Base-by-base conservation (phyloP, 2,113 vertebrate genomes). In the Centropus unirufus region DNA sequence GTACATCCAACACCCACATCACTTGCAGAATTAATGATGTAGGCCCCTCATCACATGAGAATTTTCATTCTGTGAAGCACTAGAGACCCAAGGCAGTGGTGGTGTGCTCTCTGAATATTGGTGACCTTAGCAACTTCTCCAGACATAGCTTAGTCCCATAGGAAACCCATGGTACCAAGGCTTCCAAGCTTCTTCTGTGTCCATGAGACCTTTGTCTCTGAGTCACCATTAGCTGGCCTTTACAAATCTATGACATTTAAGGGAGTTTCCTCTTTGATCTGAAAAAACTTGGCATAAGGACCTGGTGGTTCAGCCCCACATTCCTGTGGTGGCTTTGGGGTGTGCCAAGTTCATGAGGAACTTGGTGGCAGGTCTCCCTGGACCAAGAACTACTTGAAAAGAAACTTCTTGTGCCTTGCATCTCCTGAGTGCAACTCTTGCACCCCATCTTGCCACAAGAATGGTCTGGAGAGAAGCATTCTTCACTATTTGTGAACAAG, bases 121-220 rank as follows among this genome's bases (percentile, higher is more conserved):
- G 24, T 52, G 69, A 88, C 47, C 49, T 52, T 27, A n/a, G 10
- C 40, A 14, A 5, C 39, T 49, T 76, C 46, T 64, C 63, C 63
- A 51, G 67, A 22, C 42, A 5, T 2, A 14, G 62, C 75, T 91
- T 23, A 8, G 32, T 12, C 8, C 5, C 27, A 6, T 11, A 36
- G n/a, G 44, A 39, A 83, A 18, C 18, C 5, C 0, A 1, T 1
- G 29, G 49, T 12, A 62, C 8, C 62, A 39, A 40, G n/a, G 29
- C 59, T 84, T 47, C 69, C 62, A 7, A 8, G 34, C 64, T 86
- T 72, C 72, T 81, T 80, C 12, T 4, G 4, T 7, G 79, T n/a
- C 86, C 73, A 93, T 87, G 79, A 49, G 62, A 92, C 16, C 27
- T 47, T 96, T 84, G 90, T 90, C 96, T 94, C 61, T 0, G 88